Base-by-base conservation (phyloP, 2,888 invertebrate species). In the Lasius platythorax region DNA sequence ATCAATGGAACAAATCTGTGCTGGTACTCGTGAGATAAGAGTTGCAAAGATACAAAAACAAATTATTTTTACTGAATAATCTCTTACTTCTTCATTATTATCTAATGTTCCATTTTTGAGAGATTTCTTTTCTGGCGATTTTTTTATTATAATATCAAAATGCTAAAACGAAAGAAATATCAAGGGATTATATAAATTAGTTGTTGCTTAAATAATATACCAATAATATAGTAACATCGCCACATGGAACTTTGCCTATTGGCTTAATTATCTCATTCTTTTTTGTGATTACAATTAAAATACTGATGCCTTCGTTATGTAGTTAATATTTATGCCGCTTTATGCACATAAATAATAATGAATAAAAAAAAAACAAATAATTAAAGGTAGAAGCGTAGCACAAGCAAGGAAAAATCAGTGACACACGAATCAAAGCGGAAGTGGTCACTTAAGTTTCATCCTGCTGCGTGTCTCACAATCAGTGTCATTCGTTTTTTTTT, bases 371-470 rank as follows among this genome's bases (percentile, higher is more conserved):
- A 50, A 50, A 56, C 37, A 30, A 67, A 50, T 28, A 63, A 37
- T n/a, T 3, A 64, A 23, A 50, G 37, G 18, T 50, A 70, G 15
- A 67, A 66, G 43, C 12, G n/a, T 64, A 33, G 61, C n/a, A 76
- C 70, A 43, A 64, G 86, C 82, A 85, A 86, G 78, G 66, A 83
- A 70, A 84, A 85, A 67, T 43, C 61, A 63, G 18, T 83, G 75
- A 73, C 61, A 85, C 85, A 79, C 83, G 81, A 89, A 85, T 89
- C 86, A 81, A 88, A 89, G 72, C 86, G 90, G 89, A 89, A 88
- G 87, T 78, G 74, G 82, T 79, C 84, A 79, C 82, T 89, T 88
- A 78, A 61, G 76, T 81, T 88, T 53, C 78, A 70, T 15, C 82
- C 76, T 86, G 87, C 86, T 83, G 85, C 89, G 88, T 73, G 78